Conservation (phyloP, 1,140 invertebrate species). For the Dufourea novaeangliae region DNA sequence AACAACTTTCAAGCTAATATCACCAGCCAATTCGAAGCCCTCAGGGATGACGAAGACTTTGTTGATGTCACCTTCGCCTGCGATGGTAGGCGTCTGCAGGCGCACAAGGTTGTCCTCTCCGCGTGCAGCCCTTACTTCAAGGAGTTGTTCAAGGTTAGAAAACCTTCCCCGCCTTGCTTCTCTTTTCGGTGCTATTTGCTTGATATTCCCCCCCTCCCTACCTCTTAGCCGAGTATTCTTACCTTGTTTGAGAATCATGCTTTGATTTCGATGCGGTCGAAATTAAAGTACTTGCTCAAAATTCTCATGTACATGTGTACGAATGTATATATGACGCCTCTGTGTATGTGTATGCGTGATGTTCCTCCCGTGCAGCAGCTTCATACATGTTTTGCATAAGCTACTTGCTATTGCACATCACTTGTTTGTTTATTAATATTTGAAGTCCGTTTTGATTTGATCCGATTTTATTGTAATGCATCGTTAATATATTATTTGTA, state of each 20-base stretch:
- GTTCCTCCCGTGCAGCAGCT: background rate
- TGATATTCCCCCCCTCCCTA: slow-evolving; percentile 21
- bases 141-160: slow-evolving; percentile 90
- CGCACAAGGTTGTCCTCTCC: slow-evolving; percentile 90
- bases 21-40: slow-evolving; percentile 89
- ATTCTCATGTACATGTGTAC: background rate
- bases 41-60: slow-evolving; percentile 90
- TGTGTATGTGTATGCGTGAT: slow-evolving; percentile 26
- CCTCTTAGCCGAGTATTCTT: slow-evolving; percentile 3
- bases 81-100: slow-evolving; percentile 88
- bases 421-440: slow-evolving; percentile 11
- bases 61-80: slow-evolving; percentile 92
- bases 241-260: slow-evolving; percentile 39
- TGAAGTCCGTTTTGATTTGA: background rate
- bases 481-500: background rate
- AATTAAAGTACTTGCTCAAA: slow-evolving; percentile 15
- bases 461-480: background rate
- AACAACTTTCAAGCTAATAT: slow-evolving; percentile 96
- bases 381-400: slow-evolving; percentile 4
- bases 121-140: slow-evolving; percentile 91
- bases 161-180: slow-evolving; percentile 62
- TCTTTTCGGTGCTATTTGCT: slow-evolving; percentile 44
- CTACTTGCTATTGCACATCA: background rate
- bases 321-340: background rate
- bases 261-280: background rate